A percentile compares a stretch with the other conserved stretches of the same genome.
Conservation (phyloP, 2,113 vertebrate genomes). For the Nasalis larvatus region DNA sequence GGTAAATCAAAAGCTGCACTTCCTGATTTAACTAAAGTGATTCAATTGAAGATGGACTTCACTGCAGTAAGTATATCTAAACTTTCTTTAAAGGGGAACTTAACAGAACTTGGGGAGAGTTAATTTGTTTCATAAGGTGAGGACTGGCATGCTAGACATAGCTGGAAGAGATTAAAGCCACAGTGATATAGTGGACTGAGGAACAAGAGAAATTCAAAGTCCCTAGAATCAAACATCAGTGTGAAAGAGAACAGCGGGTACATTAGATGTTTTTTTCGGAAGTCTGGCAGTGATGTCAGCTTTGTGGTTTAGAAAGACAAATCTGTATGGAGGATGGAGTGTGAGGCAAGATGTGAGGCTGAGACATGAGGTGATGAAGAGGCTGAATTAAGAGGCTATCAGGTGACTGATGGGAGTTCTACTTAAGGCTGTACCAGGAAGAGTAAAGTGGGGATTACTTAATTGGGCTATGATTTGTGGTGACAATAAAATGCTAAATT, state of each 20-base stretch:
- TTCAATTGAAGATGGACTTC: conserved; percentile 98
- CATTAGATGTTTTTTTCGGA: background rate
- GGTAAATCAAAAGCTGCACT: conserved; percentile 98
- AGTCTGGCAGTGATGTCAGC: background rate
- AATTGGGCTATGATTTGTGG: background rate
- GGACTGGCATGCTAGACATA: background rate
- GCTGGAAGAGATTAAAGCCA: background rate
- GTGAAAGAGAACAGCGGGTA: background rate
- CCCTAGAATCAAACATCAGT: background rate
- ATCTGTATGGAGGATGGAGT: background rate
- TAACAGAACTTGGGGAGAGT: background rate
- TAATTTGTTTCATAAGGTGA: background rate
- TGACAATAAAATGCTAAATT: background rate
- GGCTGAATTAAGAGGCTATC: background rate
- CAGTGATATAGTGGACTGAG: background rate
- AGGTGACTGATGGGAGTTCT: background rate
- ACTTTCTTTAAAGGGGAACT: background rate
- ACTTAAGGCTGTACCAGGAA: background rate
- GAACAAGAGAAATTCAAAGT: background rate
- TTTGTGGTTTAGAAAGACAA: background rate
- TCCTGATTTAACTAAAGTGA: conserved; percentile 96
- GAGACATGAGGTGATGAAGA: background rate
- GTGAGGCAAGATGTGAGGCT: background rate
- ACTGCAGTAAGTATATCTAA: conserved; percentile 90
- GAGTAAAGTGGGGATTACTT: background rate